Base-by-base conservation (phyloP, 2,797 vertebrate genomes). In the Anolis apletophallus region DNA sequence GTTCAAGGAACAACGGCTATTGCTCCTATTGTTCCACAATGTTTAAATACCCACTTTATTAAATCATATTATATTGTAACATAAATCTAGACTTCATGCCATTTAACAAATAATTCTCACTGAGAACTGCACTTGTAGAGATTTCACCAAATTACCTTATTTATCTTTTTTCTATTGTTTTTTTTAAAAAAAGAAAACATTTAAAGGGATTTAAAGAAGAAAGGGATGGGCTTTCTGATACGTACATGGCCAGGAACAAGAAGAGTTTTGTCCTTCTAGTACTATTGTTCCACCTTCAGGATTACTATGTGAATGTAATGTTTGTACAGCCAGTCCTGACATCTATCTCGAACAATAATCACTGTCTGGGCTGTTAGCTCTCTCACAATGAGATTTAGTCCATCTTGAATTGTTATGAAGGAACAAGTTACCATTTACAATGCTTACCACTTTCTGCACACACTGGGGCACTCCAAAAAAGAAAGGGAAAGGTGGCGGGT, bases 1-100 rank as follows among this genome's bases (percentile, higher is more conserved):
- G 4, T 2, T 1, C 2, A 29, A 9, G 40, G 46, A 1, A 64
- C 40, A n/a, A 50, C 71, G 36, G 11, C 23, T 54, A 55, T 32
- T 3, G 26, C 34, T 73, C 57, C 3, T 1, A 0, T 83, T 85
- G n/a, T 61, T 0, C 19, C 77, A 5, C 36, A 36, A 36, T 69
- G 36, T 57, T 89, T 82, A 59, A 85, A 78, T 72, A 40, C 64
- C n/a, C 50, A 34, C 46, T 61, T 83, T 83, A 78, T 77, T 87
- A 64, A 54, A 57, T 64, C 69, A 78, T 83, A 64, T 23, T 61
- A 61, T 17, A 79, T 17, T 10, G 8, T 61, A 83, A 61, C 29
- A 72, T n/a, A 61, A 81, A 69, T 34, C 55, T 86, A 55, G 67
- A 68, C 50, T 46, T 69, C 79, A 71, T 75, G 23, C 55, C 50